Evolutionary conservation across 2,888 invertebrate species (phyloP).

Genomic region (Eumerus sabulonum): DNA sequence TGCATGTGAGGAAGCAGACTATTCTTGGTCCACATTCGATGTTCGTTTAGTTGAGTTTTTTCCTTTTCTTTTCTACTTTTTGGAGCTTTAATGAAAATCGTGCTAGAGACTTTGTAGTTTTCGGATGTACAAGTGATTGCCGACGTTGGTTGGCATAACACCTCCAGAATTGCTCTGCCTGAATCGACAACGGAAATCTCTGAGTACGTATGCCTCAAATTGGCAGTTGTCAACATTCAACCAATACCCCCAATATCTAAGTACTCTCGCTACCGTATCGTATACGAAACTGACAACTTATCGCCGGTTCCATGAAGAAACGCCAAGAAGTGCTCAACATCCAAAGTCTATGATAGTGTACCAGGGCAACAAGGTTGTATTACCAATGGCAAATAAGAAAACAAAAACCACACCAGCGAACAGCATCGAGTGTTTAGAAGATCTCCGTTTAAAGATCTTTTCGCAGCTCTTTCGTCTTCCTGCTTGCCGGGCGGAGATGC

Average conservation of each 20-base stretch:
- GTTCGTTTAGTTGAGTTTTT: no score
- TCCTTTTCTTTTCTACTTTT: no score
- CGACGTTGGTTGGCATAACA: slow-evolving; percentile 1
- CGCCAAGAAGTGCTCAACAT: slow-evolving; percentile 38
- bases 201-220: no score
- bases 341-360: slow-evolving; percentile 10
- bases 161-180: not conserved
- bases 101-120: slow-evolving; percentile 21
- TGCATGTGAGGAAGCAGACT: slow-evolving; percentile 27
- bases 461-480: slow-evolving; percentile 16
- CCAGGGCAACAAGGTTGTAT: not conserved
- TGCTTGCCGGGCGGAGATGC: slow-evolving; percentile 10
- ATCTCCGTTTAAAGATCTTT: slow-evolving; percentile 22
- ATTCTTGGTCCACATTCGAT: slow-evolving; percentile 29
- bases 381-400: not conserved
- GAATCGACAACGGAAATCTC: no score
- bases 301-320: slow-evolving; percentile 1
- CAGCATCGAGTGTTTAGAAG: slow-evolving; percentile 16
- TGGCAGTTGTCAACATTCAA: no score
- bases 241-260: no score
- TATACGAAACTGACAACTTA: slow-evolving; percentile 28
- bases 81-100: slow-evolving; percentile 49
- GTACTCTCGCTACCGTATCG: no score
- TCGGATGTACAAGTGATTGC: slow-evolving; percentile 13
- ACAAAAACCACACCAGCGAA: slow-evolving; percentile 3